Evolutionary conservation across 2,888 invertebrate species (phyloP), one percentile per base, ranked within the genome.

Genomic region (Vandiemenella viatica): DNA sequence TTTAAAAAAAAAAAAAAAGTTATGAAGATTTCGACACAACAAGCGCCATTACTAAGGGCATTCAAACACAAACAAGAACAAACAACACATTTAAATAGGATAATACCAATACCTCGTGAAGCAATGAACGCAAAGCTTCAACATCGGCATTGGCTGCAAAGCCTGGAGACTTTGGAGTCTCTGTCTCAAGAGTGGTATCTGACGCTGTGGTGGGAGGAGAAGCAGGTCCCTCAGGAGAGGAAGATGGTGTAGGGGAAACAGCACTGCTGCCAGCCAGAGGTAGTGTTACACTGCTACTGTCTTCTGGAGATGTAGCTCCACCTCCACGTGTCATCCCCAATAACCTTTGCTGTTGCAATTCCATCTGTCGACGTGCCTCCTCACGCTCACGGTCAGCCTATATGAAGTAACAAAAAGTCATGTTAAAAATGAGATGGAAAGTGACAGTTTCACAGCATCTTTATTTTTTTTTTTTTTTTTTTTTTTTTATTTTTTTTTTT

Each of bases 351-450:
- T 47, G 48, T 26, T 48, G 50, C 18, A 38, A 32, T 62, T 65
- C 53, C 63, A 62, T 57, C 58, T 62, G 54, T 53, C 61, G 72
- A 43, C 77, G 71, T 63, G 83, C 74, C 60, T 88, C 85, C 63
- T 95, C 93, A 54, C 92, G 76, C 59, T 93, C 88, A 57, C 79
- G 80, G 65, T 93, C 93, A 1, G 91, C 90, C 61, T 65, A 50
- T 10, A n/a, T n/a, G n/a, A n/a, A n/a, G n/a, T n/a, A n/a, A n/a
- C n/a, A n/a, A n/a, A n/a, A n/a, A n/a, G n/a, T n/a, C n/a, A n/a
- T n/a, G n/a, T n/a, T n/a, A n/a, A n/a, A n/a, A n/a, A n/a, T n/a
- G n/a, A n/a, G n/a, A n/a, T n/a, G n/a, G n/a, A n/a, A n/a, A n/a
- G n/a, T n/a, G n/a, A n/a, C n/a, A n/a, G n/a, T n/a, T n/a, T n/a